These are phyloP conservation scores for Phocoena phocoena DNA, from an alignment of 2,113 vertebrate species.

Conservation along the genomic window DNA sequence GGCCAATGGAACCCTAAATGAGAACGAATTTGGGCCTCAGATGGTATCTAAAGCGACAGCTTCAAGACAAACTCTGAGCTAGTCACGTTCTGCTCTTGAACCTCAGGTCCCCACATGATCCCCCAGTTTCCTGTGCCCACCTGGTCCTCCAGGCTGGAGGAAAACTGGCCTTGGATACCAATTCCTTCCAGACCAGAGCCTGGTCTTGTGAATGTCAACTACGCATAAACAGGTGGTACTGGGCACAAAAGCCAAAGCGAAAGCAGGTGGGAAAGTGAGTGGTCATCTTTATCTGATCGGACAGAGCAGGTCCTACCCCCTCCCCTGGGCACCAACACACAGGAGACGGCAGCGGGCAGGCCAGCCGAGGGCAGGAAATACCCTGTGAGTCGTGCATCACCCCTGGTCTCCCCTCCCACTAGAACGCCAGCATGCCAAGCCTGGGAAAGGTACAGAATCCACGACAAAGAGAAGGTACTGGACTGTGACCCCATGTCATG, in stretches of 20 bases:
- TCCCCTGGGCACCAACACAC: not conserved
- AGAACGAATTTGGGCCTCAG: not conserved
- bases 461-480: constrained; percentile 35
- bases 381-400: accelerated
- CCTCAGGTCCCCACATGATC: not conserved
- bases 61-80: not conserved
- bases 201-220: not conserved
- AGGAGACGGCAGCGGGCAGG: not conserved
- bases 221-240: not conserved
- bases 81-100: not conserved
- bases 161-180: not conserved
- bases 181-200: not conserved
- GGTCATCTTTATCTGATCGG: not conserved
- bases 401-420: not conserved
- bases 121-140: not conserved
- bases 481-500: not conserved
- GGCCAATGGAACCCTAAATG: not conserved
- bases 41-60: not conserved
- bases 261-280: not conserved
- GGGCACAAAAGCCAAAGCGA: not conserved
- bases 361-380: not conserved
- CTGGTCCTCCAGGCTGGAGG: not conserved
- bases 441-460: constrained; percentile 42
- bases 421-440: not conserved
- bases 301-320: not conserved